A percentile compares a stretch with the other conserved stretches of the same genome.
These are phyloP conservation scores for Carcinoscorpius rotundicauda DNA, from an alignment of 1,140 invertebrate species.

Conservation along the genomic window DNA sequence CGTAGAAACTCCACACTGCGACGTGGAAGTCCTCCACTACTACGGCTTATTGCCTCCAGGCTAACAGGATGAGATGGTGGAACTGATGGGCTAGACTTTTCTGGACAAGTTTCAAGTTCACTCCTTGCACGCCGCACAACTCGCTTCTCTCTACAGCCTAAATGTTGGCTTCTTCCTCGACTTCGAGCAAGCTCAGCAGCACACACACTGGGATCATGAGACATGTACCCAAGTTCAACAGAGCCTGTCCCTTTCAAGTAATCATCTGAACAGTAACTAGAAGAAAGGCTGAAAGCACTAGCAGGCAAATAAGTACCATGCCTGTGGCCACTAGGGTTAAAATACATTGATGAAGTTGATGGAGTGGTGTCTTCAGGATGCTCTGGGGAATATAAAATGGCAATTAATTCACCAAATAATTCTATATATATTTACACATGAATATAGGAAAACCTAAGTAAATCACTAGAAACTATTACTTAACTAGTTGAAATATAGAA, in stretches of 20 bases:
- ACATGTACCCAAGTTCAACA: constrained; percentile 27
- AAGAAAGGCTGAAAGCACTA: constrained; percentile 18
- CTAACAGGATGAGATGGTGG: constrained; percentile 29
- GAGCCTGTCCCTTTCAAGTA: constrained; percentile 26
- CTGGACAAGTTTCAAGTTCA: constrained; percentile 23
- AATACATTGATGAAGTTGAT: constrained; percentile 14
- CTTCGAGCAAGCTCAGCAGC: constrained; percentile 15
- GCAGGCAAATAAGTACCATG: constrained; percentile 12
- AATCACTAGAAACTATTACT: no score
- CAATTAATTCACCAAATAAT: not conserved
- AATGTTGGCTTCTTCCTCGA: constrained; percentile 15
- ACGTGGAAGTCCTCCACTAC: constrained; percentile 14
- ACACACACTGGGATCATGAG: constrained; percentile 23
- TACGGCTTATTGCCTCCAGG: constrained; percentile 26
- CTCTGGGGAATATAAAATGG: not conserved
- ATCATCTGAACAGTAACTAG: constrained; percentile 20
- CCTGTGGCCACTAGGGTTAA: constrained; percentile 8
- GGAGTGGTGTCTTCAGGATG: constrained; percentile 13
- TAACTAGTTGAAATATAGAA: no score
- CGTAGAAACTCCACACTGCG: constrained; percentile 16
- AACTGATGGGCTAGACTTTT: constrained; percentile 20
- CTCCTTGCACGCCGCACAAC: constrained; percentile 23
- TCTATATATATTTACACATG: not conserved
- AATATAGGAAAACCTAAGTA: not conserved
- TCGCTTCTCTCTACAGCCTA: constrained; percentile 14